Evolutionary conservation across 2,113 vertebrate genomes (phyloP).

Genomic region (Cavia porcellus): DNA sequence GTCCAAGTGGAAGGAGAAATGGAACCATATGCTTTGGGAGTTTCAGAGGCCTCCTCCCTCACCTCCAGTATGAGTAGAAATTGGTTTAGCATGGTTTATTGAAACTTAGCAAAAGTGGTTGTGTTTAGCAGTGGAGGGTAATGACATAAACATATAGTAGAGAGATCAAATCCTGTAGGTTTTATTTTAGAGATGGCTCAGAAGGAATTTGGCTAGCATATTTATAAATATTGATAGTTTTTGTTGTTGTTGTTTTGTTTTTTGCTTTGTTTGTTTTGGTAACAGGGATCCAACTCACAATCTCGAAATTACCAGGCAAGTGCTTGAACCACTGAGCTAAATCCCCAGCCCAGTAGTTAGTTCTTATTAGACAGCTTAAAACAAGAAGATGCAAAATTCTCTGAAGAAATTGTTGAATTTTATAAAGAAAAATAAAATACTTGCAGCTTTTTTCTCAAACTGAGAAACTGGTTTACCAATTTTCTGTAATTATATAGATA

Average conservation of each 20-base stretch:
- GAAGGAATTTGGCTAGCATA: constrained; percentile 54
- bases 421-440: constrained; percentile 14
- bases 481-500: neutral
- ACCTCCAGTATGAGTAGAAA: constrained; percentile 64
- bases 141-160: neutral
- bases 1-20: constrained; percentile 83
- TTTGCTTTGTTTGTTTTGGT: too few species aligned
- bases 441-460: constrained; percentile 64
- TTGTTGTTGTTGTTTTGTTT: too few species aligned
- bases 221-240: constrained; percentile 40
- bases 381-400: neutral
- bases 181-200: constrained; percentile 27
- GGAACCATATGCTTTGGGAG: constrained; percentile 72
- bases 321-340: too few species aligned
- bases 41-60: neutral
- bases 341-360: too few species aligned
- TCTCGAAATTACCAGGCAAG: too few species aligned
- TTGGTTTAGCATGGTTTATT: constrained; percentile 63
- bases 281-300: too few species aligned
- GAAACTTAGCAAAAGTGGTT: constrained; percentile 69
- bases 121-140: constrained; percentile 17
- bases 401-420: constrained; percentile 54
- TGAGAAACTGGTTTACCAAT: constrained; percentile 27
- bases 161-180: constrained; percentile 45
- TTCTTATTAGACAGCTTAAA: constrained; percentile 57